Conservation (phyloP, 2,113 vertebrate species). For the Leucosticte australis region DNA sequence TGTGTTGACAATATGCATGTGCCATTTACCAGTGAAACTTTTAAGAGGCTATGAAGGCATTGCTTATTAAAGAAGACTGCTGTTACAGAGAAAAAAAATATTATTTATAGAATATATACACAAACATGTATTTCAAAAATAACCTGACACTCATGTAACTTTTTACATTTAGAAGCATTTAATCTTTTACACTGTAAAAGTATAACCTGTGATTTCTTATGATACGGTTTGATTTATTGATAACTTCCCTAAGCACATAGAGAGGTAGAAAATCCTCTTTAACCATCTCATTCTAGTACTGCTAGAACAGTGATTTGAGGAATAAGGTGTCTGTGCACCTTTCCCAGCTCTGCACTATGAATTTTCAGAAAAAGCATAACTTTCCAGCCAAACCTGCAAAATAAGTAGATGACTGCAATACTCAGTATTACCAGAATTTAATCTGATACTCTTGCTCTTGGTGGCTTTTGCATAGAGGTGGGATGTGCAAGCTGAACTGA, state of each 20-base stretch:
- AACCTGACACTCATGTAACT: neutral
- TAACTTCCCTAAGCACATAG: neutral
- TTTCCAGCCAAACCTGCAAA: neutral
- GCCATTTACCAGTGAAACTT: neutral
- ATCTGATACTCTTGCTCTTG: neutral
- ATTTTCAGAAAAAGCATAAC: neutral
- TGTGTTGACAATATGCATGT: neutral
- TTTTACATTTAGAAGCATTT: neutral
- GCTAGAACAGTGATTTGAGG: neutral
- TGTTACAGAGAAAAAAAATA: neutral
- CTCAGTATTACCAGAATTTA: neutral
- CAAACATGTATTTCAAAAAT: neutral
- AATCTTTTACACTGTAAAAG: neutral
- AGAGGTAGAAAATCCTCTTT: neutral
- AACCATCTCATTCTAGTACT: neutral
- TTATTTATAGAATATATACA: accelerated
- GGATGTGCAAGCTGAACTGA: neutral
- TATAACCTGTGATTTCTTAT: neutral
- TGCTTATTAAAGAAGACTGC: neutral
- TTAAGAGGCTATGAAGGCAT: neutral
- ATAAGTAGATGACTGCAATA: neutral
- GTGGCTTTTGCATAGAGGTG: neutral
- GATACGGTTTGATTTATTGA: neutral
- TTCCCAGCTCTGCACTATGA: neutral
- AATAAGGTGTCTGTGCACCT: neutral